Evolutionary conservation across 2,113 vertebrate genomes (phyloP), one percentile per base, ranked within the genome.

Genomic region (Phyllopteryx taeniolatus): DNA sequence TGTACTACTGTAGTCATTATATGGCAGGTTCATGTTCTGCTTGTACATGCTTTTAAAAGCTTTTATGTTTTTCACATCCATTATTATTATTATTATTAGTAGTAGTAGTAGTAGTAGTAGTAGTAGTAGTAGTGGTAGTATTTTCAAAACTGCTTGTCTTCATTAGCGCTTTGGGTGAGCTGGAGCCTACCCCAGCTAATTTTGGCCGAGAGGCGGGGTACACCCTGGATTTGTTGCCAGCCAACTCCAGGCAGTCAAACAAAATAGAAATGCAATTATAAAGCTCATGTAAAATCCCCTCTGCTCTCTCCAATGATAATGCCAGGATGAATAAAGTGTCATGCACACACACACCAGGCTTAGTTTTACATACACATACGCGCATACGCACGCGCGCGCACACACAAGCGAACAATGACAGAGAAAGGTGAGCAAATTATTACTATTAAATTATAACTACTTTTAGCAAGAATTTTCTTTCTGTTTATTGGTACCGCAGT

Each of bases 321-420:
- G 74, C 53, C 62, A 72, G 71, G 56, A 65, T 80, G 77, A 68
- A 67, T 51, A 80, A 63, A 46, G 39, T 53, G 78, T 73, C 86
- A 89, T 88, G 87, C 89, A 4, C 71, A 77, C 68, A 82, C 4
- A 74, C n/a, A 72, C 31, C 69, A 35, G 59, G 60, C 56, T 19
- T 62, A 12, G 9, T 71, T 75, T 54, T 59, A 56, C 56, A 70
- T 51, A 47, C 17, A 79, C 51, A 85, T 60, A 74, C 66, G 11
- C 8, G 67, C 42, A 70, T 5, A 49, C 70, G 66, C 60, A 77
- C 56, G 56, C 73, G 70, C 69, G 76, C 59, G 17, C 7, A 61
- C 53, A 53, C n/a, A 75, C 63, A 85, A 84, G 83, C 49, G 86
- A 82, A 87, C 83, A 73, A 39, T 39, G 35, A 54, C 20, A 22